A percentile compares a stretch with the other conserved stretches of the same genome.
Evolutionary conservation across 2,888 invertebrate species (phyloP).

Genomic region (Drosophila antonietae): DNA sequence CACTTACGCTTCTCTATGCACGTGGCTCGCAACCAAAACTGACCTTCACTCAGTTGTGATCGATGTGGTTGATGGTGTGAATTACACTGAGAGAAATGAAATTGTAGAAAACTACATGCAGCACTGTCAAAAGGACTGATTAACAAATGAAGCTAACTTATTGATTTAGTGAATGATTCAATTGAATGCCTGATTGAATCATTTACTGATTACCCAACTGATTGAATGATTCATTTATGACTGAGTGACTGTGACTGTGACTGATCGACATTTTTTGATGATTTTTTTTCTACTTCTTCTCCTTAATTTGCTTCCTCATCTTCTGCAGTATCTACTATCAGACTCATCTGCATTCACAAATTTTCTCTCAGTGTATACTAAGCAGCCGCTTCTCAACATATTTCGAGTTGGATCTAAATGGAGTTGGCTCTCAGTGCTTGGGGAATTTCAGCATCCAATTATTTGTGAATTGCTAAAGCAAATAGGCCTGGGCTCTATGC

Average conservation of each 20-base stretch:
- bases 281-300: not conserved
- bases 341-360: not conserved
- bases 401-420: slow-evolving; percentile 25
- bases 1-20: slow-evolving; percentile 31
- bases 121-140: no score
- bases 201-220: no score
- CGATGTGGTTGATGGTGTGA: slow-evolving; percentile 58
- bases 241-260: no score
- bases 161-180: no score
- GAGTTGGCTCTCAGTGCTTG: slow-evolving; percentile 32
- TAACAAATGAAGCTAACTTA: no score
- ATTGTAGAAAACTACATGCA: no score
- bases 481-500: slow-evolving; percentile 38
- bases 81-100: slow-evolving; percentile 39
- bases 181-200: no score
- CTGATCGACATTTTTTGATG: no score
- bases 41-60: slow-evolving; percentile 55
- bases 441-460: slow-evolving; percentile 48
- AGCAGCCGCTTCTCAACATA: not conserved
- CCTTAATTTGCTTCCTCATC: not conserved
- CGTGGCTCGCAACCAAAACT: slow-evolving; percentile 34
- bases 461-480: slow-evolving; percentile 59
- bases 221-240: no score
- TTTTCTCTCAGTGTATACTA: slow-evolving; percentile 26
- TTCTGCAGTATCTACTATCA: not conserved